Evolutionary conservation across 2,888 invertebrate species (phyloP), one percentile per base, ranked within the genome.

Genomic region (Mycalesis mineus): DNA sequence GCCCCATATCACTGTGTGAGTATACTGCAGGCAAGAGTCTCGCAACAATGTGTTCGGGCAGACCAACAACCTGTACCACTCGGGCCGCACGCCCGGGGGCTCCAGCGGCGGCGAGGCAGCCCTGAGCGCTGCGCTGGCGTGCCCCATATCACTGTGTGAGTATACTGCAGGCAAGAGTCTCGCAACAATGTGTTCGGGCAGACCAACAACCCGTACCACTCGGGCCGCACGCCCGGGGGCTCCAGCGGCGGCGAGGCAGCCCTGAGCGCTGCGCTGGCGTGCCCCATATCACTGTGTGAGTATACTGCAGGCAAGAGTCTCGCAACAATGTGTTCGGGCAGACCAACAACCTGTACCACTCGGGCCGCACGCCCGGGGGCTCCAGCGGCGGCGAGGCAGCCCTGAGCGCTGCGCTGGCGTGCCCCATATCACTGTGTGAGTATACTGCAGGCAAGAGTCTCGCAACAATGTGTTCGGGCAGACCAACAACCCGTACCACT

Each of bases 11-110:
- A 2, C 86, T 98, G 51, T 97, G 96, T 92, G 68, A 74, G 84
- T 75, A 51, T 6, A 6, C 60, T 40, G 2, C 53, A 91, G 91
- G 94, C 92, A 92, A 76, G 98, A 98, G 83, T 93, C 96, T 0
- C 92, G 95, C 58, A 99, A 98, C 87, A 94, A 94, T 72, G 77
- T 98, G 51, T 95, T 95, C 77, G 98, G 99, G 0, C 92, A 95
- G 73, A 97, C 98, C 0, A 93, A 92, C 71, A 99, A 99, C 90
- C 97, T 98, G 0, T 98, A 98, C 79, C 94, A 98, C 81, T 91
- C 93, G 0, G 94, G 95, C 0, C 92, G 96, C 62, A 96, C 93
- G 0, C 94, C 94, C 1, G 98, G 98, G 11, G 99, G 98, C 44
- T 98, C 98, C 64, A 97, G 97, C 61, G 98, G 98, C 36, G 96